phyloP scores from a whole-genome alignment of 2,797 vertebrate species.

The Alca torda region DNA sequence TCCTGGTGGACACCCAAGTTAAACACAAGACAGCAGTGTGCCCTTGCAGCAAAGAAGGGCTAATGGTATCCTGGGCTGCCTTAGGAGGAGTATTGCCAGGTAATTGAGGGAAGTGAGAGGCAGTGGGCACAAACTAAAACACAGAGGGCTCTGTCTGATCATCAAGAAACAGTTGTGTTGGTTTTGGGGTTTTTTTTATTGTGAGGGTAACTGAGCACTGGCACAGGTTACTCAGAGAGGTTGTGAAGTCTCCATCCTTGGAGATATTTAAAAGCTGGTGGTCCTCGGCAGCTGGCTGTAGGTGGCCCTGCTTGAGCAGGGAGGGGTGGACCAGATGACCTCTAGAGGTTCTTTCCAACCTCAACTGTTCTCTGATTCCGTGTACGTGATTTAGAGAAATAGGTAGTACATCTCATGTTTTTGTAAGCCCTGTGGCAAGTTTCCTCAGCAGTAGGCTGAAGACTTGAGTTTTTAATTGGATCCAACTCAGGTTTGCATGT shows the following conservation, averaged over 20 bases:
- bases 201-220: background rate
- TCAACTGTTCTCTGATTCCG: background rate
- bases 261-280: background rate
- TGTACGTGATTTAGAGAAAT: background rate
- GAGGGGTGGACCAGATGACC: background rate
- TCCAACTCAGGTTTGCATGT: background rate
- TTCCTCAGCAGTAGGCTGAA: background rate
- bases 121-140: background rate
- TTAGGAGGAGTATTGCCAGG: background rate
- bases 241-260: background rate
- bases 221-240: background rate
- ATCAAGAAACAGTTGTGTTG: background rate
- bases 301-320: background rate
- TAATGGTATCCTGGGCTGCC: background rate
- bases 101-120: too few relatives aligned
- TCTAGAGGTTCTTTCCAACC: background rate
- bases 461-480: background rate
- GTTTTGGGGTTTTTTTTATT: background rate
- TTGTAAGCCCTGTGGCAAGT: background rate
- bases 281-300: rapidly evolving
- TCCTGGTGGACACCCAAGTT: background rate
- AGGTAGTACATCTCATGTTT: background rate
- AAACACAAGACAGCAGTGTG: background rate
- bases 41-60: background rate
- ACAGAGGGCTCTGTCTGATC: background rate